These are phyloP conservation scores for Ectropis crepuscularia DNA, from an alignment of 2,888 invertebrate species.

Conservation along the genomic window DNA sequence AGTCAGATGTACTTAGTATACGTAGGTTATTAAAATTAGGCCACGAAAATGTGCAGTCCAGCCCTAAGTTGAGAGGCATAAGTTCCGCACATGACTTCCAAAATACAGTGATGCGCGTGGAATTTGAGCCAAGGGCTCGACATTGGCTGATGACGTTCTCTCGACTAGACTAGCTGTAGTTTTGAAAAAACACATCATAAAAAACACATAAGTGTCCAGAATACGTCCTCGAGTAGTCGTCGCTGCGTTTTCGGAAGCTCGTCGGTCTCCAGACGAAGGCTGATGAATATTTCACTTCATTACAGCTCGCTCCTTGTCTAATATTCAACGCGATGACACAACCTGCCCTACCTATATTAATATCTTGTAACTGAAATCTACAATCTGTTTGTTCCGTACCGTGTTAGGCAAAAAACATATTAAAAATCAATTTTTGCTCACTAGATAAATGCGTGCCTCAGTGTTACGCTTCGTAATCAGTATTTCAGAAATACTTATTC, in stretches of 20 bases:
- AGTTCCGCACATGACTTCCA: too few species aligned
- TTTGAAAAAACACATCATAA: neutral
- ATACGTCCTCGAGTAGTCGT: constrained; percentile 48
- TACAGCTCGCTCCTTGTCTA: constrained; percentile 57
- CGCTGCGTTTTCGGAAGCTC: constrained; percentile 61
- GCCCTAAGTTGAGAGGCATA: too few species aligned
- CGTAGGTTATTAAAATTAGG: too few species aligned
- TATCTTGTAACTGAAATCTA: constrained; percentile 7
- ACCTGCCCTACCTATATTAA: constrained; percentile 12
- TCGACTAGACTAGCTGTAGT: neutral
- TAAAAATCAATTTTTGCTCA: too few species aligned
- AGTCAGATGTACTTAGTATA: too few species aligned
- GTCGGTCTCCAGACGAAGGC: constrained; percentile 70
- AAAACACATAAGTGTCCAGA: constrained; percentile 40
- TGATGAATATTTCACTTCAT: constrained; percentile 83
- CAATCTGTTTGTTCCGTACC: neutral
- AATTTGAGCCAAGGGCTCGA: too few species aligned
- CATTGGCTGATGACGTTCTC: neutral
- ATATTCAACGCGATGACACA: constrained; percentile 36
- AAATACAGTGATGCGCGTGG: too few species aligned
- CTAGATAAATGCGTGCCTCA: too few species aligned
- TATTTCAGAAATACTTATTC: too few species aligned
- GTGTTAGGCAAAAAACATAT: too few species aligned
- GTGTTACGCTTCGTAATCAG: too few species aligned
- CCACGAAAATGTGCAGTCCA: too few species aligned